Conservation (phyloP, 2,113 vertebrate genomes). For the Halcyon malimbica region DNA sequence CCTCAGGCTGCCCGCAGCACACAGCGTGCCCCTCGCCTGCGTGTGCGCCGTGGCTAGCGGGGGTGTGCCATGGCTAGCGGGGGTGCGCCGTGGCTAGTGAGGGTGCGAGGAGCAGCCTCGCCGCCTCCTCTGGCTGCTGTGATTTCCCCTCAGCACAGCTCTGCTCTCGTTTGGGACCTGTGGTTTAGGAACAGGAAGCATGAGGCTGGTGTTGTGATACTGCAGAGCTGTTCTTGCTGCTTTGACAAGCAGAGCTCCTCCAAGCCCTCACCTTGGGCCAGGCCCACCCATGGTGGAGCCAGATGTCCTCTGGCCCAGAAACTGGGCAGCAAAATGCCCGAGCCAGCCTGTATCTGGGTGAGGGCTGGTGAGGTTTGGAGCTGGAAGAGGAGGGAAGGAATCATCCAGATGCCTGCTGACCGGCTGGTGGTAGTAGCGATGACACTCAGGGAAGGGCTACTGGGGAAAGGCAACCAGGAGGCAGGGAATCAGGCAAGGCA, state of each 20-base stretch:
- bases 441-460: not conserved
- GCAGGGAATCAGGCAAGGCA: not conserved
- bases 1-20: no score
- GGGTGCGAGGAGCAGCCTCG: not conserved
- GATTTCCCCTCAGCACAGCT: not conserved
- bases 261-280: not conserved
- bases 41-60: no score
- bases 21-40: not conserved
- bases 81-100: not conserved
- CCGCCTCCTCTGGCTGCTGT: no score
- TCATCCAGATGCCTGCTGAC: not conserved
- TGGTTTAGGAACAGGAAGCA: not conserved
- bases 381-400: not conserved
- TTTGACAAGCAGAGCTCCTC: not conserved
- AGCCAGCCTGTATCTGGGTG: not conserved
- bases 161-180: rapidly evolving
- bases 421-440: not conserved
- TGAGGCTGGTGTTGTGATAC: not conserved
- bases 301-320: not conserved
- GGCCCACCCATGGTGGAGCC: not conserved
- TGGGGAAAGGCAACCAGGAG: not conserved
- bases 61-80: no score
- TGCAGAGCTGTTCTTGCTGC: rapidly evolving
- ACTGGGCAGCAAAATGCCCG: not conserved
- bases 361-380: not conserved